Base-by-base conservation (phyloP, 2,888 invertebrate genomes). In the Lordiphosa fenestrarum region DNA sequence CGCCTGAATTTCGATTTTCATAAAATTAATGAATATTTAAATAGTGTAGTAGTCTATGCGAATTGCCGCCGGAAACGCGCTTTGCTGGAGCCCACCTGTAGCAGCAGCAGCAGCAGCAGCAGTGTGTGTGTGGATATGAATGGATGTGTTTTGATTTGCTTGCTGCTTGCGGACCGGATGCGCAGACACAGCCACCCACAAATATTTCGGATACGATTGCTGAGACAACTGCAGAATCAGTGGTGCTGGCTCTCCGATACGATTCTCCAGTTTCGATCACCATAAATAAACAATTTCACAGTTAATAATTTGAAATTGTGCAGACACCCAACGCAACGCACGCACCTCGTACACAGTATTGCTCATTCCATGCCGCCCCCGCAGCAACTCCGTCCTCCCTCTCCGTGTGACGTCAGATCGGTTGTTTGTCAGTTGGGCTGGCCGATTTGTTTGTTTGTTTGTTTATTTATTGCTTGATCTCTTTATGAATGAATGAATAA, bases 401-500 rank as follows among this genome's bases (percentile, higher is more conserved):
- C 25, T 2, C 25, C 46, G 21, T 38, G 58, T 51, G 50, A 60
- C 60, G 60, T 50, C 60, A 60, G 73, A 81, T 80, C 84, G 81
- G 70, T 77, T 73, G 71, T 69, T 81, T 73, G 71, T 77, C 82
- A 70, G 78, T 69, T 48, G 13, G 44, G 5, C 30, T 52, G 48
- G 38, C 36, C 55, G 61, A 66, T 15, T 15, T 15, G 15, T 68
- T 80, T 83, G 84, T 77, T 81, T 84, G 69, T 84, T 84, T 81
- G 78, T 77, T 55, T 59, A 61, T 53, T 52, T 25, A 25, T 25
- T 46, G 44, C 61, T 63, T 66, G 84, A 76, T 74, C 72, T 73
- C 74, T 64, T 84, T 81, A 84, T 81, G 82, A 81, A 82, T 81
- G 81, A 81, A 81, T 84, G 81, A 82, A 69, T 82, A 73, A 84